Evolutionary conservation across 1,140 invertebrate genomes (phyloP).

Genomic region (Drosophila nigromelanica): DNA sequence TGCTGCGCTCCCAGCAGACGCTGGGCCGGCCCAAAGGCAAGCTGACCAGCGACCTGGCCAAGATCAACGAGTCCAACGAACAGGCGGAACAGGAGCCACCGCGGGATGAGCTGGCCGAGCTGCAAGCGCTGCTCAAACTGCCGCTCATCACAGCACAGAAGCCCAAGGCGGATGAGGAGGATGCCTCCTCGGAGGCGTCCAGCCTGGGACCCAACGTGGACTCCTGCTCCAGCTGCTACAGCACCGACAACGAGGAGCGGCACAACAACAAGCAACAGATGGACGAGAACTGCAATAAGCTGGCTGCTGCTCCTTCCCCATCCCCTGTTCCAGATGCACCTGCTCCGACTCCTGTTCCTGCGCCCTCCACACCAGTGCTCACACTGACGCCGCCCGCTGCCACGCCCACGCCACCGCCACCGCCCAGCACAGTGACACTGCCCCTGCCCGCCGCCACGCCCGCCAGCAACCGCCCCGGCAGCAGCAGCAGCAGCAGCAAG

Average conservation of each 20-base stretch:
- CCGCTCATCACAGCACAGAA: slow-evolving; percentile 54
- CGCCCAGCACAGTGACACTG: slow-evolving; percentile 34
- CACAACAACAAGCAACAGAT: slow-evolving; percentile 46
- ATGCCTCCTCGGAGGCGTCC: slow-evolving; percentile 85
- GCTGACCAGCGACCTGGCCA: slow-evolving; percentile 71
- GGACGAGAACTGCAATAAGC: slow-evolving; percentile 67
- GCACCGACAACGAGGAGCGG: slow-evolving; percentile 85
- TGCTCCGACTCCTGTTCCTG: slow-evolving; percentile 12
- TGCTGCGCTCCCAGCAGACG: slow-evolving; percentile 87
- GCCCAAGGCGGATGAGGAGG: slow-evolving; percentile 47
- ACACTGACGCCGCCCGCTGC: not conserved
- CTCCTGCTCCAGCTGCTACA: slow-evolving; percentile 87
- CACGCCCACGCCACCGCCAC: slow-evolving; percentile 37
- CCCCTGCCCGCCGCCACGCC: slow-evolving; percentile 40
- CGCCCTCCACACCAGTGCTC: slow-evolving; percentile 43
- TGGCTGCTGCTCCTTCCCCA: not conserved
- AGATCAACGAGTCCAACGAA: slow-evolving; percentile 76
- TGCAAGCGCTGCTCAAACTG: slow-evolving; percentile 82
- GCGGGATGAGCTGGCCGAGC: slow-evolving; percentile 85
- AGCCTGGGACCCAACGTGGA: slow-evolving; percentile 88
- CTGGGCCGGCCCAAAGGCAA: slow-evolving; percentile 54
- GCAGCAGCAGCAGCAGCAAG: slow-evolving; percentile 53
- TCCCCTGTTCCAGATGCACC: not conserved
- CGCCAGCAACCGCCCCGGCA: slow-evolving; percentile 45
- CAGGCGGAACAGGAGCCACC: slow-evolving; percentile 22